phyloP scores from a whole-genome alignment of 2,113 vertebrate species.

The Ammodytes dubius region DNA sequence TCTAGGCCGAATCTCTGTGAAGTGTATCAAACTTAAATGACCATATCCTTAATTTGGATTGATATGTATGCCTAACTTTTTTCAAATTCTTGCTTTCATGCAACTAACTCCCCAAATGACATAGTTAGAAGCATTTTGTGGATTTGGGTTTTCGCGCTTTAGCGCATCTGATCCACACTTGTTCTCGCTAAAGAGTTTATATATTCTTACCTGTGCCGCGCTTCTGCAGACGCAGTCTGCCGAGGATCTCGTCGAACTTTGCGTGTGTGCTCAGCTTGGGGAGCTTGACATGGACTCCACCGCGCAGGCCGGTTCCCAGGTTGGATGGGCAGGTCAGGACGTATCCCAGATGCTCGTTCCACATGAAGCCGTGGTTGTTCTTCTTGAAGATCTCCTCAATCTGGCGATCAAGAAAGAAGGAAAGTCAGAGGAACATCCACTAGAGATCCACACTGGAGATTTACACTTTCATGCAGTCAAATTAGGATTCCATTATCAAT shows the following conservation, averaged over 20 bases:
- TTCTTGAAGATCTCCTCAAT: conserved; percentile 96
- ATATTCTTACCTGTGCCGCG: conserved; percentile 90
- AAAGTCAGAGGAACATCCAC: conserved; percentile 7
- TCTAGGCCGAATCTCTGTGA: no score
- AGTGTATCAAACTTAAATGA: no score
- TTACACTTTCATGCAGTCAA: not conserved
- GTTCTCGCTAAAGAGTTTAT: no score
- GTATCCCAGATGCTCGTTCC: conserved; percentile 95
- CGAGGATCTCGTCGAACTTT: conserved; percentile 94
- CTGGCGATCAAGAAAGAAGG: conserved; percentile 71
- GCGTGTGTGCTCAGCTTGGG: conserved; percentile 92
- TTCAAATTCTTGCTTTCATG: no score
- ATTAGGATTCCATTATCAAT: not conserved
- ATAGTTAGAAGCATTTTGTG: no score
- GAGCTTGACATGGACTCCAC: conserved; percentile 93
- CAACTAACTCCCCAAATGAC: no score
- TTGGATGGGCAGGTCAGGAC: conserved; percentile 96
- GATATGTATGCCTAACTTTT: no score
- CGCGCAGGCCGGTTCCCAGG: conserved; percentile 94
- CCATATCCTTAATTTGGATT: no score
- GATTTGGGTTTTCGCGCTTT: no score
- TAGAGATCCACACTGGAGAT: not conserved
- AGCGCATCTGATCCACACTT: not conserved
- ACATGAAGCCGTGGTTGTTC: conserved; percentile 93
- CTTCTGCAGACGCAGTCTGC: conserved; percentile 94